These are phyloP conservation scores for Amia ocellicauda DNA, from an alignment of 2,113 vertebrate species.

Conservation along the genomic window DNA sequence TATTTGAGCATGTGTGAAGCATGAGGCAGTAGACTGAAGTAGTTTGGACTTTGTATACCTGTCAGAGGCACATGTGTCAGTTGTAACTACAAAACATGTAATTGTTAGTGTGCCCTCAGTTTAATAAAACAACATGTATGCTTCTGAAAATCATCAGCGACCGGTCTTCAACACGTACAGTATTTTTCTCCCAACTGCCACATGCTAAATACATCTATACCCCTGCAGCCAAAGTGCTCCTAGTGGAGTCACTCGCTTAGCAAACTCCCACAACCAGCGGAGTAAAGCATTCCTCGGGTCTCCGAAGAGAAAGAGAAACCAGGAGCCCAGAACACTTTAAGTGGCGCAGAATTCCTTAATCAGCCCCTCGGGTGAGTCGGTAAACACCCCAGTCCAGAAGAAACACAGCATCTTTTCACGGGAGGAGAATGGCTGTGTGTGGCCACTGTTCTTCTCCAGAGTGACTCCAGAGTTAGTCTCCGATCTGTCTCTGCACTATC, in stretches of 20 bases:
- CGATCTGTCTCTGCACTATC: slow-evolving; percentile 21
- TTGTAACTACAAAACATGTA: no score
- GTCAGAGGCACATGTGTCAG: no score
- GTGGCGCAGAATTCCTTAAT: slow-evolving; percentile 22
- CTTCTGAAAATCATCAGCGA: no score
- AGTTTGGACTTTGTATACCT: no score
- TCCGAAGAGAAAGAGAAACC: slow-evolving; percentile 23
- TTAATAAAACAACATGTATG: no score
- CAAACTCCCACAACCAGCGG: slow-evolving; percentile 19
- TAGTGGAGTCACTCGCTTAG: slow-evolving; percentile 1
- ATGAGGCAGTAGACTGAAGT: no score
- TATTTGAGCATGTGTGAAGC: no score
- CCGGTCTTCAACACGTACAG: not conserved
- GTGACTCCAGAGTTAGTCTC: not conserved
- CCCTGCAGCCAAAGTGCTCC: not conserved
- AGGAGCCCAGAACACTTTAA: slow-evolving; percentile 23
- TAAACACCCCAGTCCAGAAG: not conserved
- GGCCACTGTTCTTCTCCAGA: not conserved
- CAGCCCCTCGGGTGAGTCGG: slow-evolving; percentile 5
- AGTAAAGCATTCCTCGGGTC: slow-evolving; percentile 29
- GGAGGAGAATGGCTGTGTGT: slow-evolving; percentile 13
- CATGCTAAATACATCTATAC: not conserved
- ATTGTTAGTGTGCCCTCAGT: no score
- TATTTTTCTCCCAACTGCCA: not conserved
- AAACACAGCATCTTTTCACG: slow-evolving; percentile 26